These are phyloP conservation scores for Hyposmocoma kahamanoa DNA, from an alignment of 1,140 invertebrate genomes.

Conservation along the genomic window DNA sequence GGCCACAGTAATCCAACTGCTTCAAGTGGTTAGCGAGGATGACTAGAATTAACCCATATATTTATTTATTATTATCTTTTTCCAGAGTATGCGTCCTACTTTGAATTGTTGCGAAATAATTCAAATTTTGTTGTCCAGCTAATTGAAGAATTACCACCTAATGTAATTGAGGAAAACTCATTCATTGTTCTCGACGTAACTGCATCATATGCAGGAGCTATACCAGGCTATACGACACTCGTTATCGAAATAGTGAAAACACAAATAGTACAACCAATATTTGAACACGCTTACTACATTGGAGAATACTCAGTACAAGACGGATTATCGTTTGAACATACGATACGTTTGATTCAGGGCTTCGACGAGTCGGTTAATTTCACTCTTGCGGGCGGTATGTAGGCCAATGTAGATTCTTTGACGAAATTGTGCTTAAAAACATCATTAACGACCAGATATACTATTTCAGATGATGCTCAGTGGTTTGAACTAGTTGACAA, in stretches of 20 bases:
- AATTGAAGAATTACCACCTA: conserved; percentile 10
- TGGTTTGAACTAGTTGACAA: conserved; percentile 3
- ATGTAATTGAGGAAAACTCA: conserved; percentile 14
- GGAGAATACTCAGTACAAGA: conserved; percentile 4
- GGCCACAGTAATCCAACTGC: too few relatives aligned
- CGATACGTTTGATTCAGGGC: conserved; percentile 8
- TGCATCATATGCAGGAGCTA: conserved; percentile 16
- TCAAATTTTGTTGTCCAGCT: conserved; percentile 1
- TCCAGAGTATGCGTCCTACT: conserved; percentile 22
- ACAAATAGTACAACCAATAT: conserved; percentile 6
- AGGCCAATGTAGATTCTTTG: background rate
- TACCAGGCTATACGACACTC: conserved; percentile 23
- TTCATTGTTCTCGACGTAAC: conserved; percentile 20
- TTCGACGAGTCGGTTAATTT: conserved; percentile 12
- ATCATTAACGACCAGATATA: background rate
- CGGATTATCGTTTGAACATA: conserved; percentile 8
- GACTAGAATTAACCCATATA: too few relatives aligned
- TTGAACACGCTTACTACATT: conserved; percentile 12
- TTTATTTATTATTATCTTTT: too few relatives aligned
- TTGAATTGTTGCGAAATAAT: conserved; percentile 6
- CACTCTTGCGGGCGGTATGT: conserved; percentile 11
- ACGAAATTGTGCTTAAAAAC: background rate
- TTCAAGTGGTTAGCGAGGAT: too few relatives aligned
- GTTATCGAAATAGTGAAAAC: conserved; percentile 22
- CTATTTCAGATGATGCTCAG: conserved; percentile 6